Evolutionary conservation across 2,888 invertebrate genomes (phyloP), one percentile per base, ranked within the genome.

Genomic region (Iselma pallidipennis): DNA sequence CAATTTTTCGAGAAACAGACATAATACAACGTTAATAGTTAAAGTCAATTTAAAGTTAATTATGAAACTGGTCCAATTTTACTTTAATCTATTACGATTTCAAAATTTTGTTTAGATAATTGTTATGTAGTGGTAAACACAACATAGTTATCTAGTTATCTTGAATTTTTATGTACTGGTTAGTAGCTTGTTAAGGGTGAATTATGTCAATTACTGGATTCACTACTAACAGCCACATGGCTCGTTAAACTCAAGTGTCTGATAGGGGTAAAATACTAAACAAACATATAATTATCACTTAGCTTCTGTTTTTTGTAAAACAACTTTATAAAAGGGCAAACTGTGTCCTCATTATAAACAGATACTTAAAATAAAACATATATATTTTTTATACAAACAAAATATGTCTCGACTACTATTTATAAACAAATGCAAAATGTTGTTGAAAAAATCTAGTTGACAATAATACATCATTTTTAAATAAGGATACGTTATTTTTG

Each of bases 201-300:
- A 48, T 59, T 55, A 49, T 29, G 21, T 59, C 50, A 28, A 14
- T 50, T 59, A 49, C 50, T 42, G 21, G 19, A 19, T 37, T 49
- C 45, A 33, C 16, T 25, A 28, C n/a, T n/a, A n/a, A n/a, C n/a
- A n/a, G 48, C 33, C 59, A 55, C 59, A 55, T 59, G 55, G 55
- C 14, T 23, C 50, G 59, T 59, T 59, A 59, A 59, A 16, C 49
- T 55, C 55, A 59, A 48, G 29, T 50, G 29, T 37, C 19, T 42
- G 42, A 59, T 59, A 49, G 55, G 59, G 59, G 59, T 59, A 37
- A 50, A 29, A 14, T 49, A 57, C 59, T 55, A 59, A 59, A 59
- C 42, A 59, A 54, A 54, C 57, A 57, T 25, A 50, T 57, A 57
- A 57, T 57, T 50, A 57, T 50, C 33, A 29, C 49, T 33, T 49